These are phyloP conservation scores for Drosophila jambulina DNA, from an alignment of 1,140 invertebrate species.

Conservation along the genomic window DNA sequence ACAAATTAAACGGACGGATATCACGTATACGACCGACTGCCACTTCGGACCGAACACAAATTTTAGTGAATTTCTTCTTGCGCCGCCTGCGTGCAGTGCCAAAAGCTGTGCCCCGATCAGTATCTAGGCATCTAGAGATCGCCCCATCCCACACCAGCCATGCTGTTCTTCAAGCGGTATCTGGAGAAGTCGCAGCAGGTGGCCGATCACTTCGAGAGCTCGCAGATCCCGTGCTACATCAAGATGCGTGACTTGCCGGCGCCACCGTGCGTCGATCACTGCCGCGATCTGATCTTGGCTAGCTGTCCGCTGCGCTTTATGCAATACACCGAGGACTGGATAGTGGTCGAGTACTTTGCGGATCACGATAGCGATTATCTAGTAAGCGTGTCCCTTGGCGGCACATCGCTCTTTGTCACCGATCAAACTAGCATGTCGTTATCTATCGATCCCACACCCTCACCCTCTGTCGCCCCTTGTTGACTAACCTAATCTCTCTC, in stretches of 20 bases:
- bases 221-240: slow-evolving; percentile 73
- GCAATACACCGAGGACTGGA: slow-evolving; percentile 76
- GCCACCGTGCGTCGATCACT: slow-evolving; percentile 58
- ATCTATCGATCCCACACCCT: slow-evolving; percentile 13
- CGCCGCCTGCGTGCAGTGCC: slow-evolving; percentile 30
- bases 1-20: slow-evolving; percentile 41
- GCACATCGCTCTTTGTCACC: neutral
- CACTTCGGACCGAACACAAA: slow-evolving; percentile 9
- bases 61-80: slow-evolving; percentile 17
- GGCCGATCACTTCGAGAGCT: slow-evolving; percentile 69
- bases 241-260: slow-evolving; percentile 76
- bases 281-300: slow-evolving; percentile 63
- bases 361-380: slow-evolving; percentile 80
- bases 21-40: slow-evolving; percentile 11
- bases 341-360: slow-evolving; percentile 77
- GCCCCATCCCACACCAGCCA: slow-evolving; percentile 1
- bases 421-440: slow-evolving; percentile 10
- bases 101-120: slow-evolving; percentile 23
- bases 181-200: slow-evolving; percentile 75
- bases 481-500: slow-evolving; percentile 27
- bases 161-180: slow-evolving; percentile 82
- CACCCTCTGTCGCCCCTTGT: slow-evolving; percentile 1
- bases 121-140: slow-evolving; percentile 2
- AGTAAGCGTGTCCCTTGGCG: slow-evolving; percentile 51
- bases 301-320: slow-evolving; percentile 62